Evolutionary conservation across 2,797 vertebrate species (phyloP).

Genomic region (Gadopsis bispinosus): DNA sequence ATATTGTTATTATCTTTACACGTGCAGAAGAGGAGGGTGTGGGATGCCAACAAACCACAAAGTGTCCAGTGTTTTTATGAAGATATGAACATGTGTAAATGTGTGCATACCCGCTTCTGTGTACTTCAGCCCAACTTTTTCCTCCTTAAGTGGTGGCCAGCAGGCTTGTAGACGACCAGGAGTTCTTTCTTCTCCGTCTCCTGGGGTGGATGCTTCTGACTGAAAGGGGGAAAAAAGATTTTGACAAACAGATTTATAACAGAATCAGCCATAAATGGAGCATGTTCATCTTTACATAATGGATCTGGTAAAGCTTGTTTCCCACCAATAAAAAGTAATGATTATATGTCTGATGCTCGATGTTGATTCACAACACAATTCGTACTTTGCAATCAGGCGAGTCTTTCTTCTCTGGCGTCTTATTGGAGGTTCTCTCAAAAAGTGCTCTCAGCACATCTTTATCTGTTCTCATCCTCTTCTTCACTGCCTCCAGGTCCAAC

Average conservation of each 20-base stretch:
- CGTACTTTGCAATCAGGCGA: constrained; percentile 88
- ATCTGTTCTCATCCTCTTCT: constrained; percentile 89
- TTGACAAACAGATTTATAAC: constrained; percentile 1
- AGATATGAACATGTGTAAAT: background rate
- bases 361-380: constrained; percentile 37
- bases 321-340: background rate
- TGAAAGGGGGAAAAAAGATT: constrained; percentile 51
- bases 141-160: constrained; percentile 94
- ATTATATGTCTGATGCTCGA: background rate
- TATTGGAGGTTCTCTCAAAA: constrained; percentile 88
- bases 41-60: background rate
- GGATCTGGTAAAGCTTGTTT: background rate
- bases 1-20: background rate
- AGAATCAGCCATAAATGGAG: background rate
- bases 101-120: constrained; percentile 93
- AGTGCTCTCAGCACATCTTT: constrained; percentile 89
- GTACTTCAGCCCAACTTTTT: constrained; percentile 96
- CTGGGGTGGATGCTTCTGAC: constrained; percentile 81
- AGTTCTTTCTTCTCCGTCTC: constrained; percentile 91
- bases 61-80: background rate
- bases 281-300: background rate
- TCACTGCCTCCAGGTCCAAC: constrained; percentile 88
- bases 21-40: background rate
- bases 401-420: constrained; percentile 78
- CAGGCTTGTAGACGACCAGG: constrained; percentile 94